Conservation (phyloP, 2,113 vertebrate species). For the Geothlypis trichas region DNA sequence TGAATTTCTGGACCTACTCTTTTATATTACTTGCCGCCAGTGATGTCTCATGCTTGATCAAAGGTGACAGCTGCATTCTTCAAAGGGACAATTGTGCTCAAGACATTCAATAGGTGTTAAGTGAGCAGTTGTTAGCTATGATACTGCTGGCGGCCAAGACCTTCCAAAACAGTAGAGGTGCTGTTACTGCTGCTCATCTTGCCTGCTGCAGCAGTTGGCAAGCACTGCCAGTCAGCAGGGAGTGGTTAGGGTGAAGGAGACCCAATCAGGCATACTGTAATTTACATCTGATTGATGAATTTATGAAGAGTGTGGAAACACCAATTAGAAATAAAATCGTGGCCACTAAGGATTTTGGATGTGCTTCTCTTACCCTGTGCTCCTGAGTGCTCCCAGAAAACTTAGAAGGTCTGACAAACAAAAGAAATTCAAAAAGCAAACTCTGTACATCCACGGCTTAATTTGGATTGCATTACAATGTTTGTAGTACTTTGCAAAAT, state of each 20-base stretch:
- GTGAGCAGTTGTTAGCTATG: slow-evolving; percentile 46
- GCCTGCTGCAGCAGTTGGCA: slow-evolving; percentile 69
- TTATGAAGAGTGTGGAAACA: slow-evolving; percentile 6
- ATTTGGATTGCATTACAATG: not conserved
- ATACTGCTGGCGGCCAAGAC: slow-evolving; percentile 24
- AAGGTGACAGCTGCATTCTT: slow-evolving; percentile 8
- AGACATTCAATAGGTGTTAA: slow-evolving; percentile 17
- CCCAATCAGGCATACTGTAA: slow-evolving; percentile 38
- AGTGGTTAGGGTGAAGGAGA: slow-evolving; percentile 43
- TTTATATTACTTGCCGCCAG: not conserved
- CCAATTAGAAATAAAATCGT: slow-evolving; percentile 6
- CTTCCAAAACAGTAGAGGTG: not conserved
- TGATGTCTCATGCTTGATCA: not conserved
- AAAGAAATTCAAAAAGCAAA: slow-evolving; percentile 15
- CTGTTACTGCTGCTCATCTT: slow-evolving; percentile 35
- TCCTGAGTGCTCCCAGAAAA: not conserved
- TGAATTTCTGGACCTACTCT: not conserved
- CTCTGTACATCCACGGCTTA: not conserved
- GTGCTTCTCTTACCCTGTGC: not conserved
- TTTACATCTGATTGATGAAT: slow-evolving; percentile 67
- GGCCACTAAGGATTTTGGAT: not conserved
- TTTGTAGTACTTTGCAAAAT: not conserved
- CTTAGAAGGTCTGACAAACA: not conserved
- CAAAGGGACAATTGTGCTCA: not conserved
- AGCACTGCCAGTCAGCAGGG: slow-evolving; percentile 59